Evolutionary conservation across 2,888 invertebrate genomes (phyloP).

Genomic region (Carpatolechia fugitivella): DNA sequence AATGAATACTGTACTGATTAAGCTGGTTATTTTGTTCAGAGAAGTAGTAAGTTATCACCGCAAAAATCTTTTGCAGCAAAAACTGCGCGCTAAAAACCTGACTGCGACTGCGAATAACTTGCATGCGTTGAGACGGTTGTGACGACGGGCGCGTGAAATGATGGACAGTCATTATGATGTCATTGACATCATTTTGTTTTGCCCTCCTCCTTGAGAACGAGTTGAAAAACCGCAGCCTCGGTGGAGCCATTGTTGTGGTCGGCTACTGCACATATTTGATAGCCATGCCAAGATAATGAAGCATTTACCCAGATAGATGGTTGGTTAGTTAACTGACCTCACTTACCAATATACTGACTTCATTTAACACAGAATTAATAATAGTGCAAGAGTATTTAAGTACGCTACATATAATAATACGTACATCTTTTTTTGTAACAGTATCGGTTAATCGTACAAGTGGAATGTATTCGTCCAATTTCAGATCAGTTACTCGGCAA

Average conservation of each 20-base stretch:
- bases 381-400: not conserved
- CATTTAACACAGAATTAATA: no score
- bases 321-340: no score
- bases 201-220: constrained; percentile 39
- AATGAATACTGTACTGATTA: no score
- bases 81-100: constrained; percentile 16
- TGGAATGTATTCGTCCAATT: constrained; percentile 61
- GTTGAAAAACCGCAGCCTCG: constrained; percentile 40
- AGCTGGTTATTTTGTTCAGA: no score
- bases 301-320: no score
- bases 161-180: constrained; percentile 63
- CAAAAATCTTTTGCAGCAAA: constrained; percentile 25
- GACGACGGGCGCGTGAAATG: constrained; percentile 54
- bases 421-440: constrained; percentile 3
- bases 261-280: constrained; percentile 33
- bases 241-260: constrained; percentile 37
- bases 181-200: constrained; percentile 66
- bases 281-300: not conserved
- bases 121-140: constrained; percentile 51
- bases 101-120: constrained; percentile 14
- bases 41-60: constrained; percentile 41
- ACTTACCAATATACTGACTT: no score
- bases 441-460: constrained; percentile 52
- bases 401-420: not conserved
- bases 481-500: constrained; percentile 67